These are phyloP conservation scores for Acrocyrtus sp. DNA, from an alignment of 2,888 invertebrate species.

Conservation along the genomic window DNA sequence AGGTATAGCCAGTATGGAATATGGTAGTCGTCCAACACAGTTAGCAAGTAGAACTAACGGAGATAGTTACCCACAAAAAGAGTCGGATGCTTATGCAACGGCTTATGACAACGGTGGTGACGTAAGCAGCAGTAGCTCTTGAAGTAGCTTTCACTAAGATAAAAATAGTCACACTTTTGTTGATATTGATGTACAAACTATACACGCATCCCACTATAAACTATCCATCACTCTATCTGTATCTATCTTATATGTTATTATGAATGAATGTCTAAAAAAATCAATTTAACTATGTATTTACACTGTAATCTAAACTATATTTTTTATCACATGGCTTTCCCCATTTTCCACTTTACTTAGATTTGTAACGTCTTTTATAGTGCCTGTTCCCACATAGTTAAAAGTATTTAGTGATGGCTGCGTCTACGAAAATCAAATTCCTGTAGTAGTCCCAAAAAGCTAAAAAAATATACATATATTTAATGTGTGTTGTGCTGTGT, in stretches of 20 bases:
- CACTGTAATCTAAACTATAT: background rate
- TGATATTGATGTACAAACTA: slow-evolving; percentile 6
- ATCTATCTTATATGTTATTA: slow-evolving; percentile 4
- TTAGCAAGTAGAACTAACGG: slow-evolving; percentile 44
- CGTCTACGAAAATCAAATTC: no score
- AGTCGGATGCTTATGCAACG: slow-evolving; percentile 44
- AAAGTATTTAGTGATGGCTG: no score
- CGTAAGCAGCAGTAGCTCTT: slow-evolving; percentile 38
- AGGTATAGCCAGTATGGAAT: slow-evolving; percentile 35
- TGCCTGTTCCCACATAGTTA: no score
- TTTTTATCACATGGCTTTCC: no score
- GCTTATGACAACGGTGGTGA: slow-evolving; percentile 29
- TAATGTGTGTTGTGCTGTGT: slow-evolving; percentile 14
- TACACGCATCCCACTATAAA: background rate
- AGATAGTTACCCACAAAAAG: slow-evolving; percentile 46
- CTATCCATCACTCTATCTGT: background rate
- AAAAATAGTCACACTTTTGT: slow-evolving; percentile 19
- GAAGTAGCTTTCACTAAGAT: slow-evolving; percentile 32
- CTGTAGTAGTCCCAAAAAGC: no score
- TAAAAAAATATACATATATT: no score
- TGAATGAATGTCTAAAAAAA: background rate
- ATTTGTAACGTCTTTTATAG: no score
- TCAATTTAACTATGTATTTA: no score
- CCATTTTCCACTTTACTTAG: no score
- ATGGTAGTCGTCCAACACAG: slow-evolving; percentile 42